Conservation (phyloP, 2,888 invertebrate species). For the Cylindroiulus punctatus region DNA sequence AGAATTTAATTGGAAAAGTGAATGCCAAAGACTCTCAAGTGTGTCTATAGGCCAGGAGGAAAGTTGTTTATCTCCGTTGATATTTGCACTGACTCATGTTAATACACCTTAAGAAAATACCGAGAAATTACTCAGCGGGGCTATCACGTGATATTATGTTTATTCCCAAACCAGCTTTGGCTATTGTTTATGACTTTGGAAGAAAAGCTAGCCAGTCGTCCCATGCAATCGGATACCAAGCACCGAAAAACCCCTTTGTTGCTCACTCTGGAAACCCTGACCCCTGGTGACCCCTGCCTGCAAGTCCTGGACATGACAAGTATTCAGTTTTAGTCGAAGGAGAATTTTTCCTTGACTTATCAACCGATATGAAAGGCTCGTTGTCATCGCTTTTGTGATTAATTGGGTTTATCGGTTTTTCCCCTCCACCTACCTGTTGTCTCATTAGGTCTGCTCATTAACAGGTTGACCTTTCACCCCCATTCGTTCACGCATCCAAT, state of each 20-base stretch:
- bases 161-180: neutral
- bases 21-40: neutral
- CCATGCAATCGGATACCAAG: neutral
- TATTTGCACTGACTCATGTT: neutral
- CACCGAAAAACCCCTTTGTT: neutral
- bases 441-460: slow-evolving; percentile 23
- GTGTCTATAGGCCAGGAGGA: slow-evolving; percentile 26
- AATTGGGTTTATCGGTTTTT: slow-evolving; percentile 11
- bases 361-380: neutral
- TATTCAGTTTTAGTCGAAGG: neutral
- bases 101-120: neutral
- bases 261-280: neutral
- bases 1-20: neutral
- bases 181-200: neutral
- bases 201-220: neutral
- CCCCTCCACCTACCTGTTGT: slow-evolving; percentile 14
- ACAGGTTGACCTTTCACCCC: neutral
- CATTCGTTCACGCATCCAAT: neutral
- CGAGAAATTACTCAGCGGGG: slow-evolving; percentile 1
- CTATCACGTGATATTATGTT: neutral
- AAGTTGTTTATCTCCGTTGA: neutral
- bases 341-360: neutral
- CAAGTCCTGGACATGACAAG: neutral
- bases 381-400: slow-evolving; percentile 13
- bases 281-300: neutral